Percentiles rank a stretch among this genome's conserved stretches.
Evolutionary conservation across 2,113 vertebrate species (phyloP).

Genomic region (Heliornis fulica): DNA sequence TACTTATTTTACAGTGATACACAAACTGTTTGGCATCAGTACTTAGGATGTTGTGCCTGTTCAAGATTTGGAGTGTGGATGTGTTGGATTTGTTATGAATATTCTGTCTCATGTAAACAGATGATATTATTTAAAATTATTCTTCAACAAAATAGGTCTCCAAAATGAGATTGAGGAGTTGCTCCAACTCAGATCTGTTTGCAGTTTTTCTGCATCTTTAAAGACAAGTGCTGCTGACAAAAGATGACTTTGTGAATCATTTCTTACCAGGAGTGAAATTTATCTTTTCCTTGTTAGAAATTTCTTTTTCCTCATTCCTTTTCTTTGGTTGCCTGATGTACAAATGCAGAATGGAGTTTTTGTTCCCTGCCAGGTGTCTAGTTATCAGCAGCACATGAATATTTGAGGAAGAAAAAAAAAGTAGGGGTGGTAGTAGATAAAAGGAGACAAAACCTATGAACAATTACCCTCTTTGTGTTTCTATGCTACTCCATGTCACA

Average conservation of each 20-base stretch:
- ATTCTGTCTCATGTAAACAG: not conserved
- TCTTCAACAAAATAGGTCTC: not conserved
- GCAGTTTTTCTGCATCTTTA: not conserved
- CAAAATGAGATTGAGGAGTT: not conserved
- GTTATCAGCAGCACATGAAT: not conserved
- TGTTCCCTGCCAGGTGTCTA: not conserved
- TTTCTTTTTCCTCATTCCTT: not conserved
- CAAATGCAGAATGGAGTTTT: not conserved
- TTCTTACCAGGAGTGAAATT: not conserved
- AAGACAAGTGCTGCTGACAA: not conserved
- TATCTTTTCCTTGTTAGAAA: not conserved
- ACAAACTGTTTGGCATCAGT: not conserved
- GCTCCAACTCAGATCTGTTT: not conserved
- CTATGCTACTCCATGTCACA: not conserved
- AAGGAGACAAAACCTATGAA: not conserved
- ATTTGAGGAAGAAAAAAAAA: not conserved
- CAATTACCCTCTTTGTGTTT: slow-evolving; percentile 8
- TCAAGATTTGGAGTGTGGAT: not conserved
- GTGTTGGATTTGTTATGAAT: not conserved
- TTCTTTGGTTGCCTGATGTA: not conserved
- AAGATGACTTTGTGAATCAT: not conserved
- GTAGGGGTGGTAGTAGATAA: not conserved
- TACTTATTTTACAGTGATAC: not conserved
- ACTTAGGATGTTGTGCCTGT: not conserved
- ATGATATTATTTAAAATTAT: not conserved